Evolutionary conservation across 2,797 vertebrate genomes (phyloP).

Genomic region (Sebastes aleutianus): DNA sequence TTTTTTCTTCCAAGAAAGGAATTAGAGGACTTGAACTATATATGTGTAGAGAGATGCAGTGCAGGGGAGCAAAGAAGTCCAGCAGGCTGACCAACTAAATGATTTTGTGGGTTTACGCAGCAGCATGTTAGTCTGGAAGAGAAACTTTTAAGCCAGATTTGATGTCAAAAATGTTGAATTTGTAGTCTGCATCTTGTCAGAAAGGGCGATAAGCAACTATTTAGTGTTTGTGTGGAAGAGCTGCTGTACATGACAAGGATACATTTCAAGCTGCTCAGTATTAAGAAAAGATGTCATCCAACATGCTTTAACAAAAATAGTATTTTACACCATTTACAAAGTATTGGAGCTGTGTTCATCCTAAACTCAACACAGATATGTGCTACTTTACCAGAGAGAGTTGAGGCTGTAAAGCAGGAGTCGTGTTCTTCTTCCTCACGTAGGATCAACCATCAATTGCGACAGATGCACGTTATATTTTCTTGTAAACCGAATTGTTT

Average conservation of each 20-base stretch:
- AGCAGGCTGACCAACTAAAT: background rate
- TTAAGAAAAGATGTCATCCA: conserved; percentile 3
- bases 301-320: conserved; percentile 15
- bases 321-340: conserved; percentile 16
- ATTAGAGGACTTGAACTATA: conserved; percentile 50
- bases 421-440: background rate
- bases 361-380: background rate
- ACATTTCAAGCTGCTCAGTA: conserved; percentile 21
- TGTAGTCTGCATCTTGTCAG: background rate
- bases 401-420: conserved; percentile 15
- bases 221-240: conserved; percentile 1
- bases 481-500: conserved; percentile 65
- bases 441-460: background rate
- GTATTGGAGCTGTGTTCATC: conserved; percentile 21
- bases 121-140: background rate
- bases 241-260: conserved; percentile 23
- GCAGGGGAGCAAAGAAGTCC: conserved; percentile 2
- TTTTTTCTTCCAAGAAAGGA: conserved; percentile 47
- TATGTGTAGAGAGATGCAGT: background rate
- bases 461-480: conserved; percentile 65
- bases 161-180: conserved; percentile 15
- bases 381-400: conserved; percentile 1
- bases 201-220: background rate
- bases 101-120: conserved; percentile 15
- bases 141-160: background rate